Percentiles rank a stretch among this genome's conserved stretches.
These are phyloP conservation scores for Rhamnusium bicolor DNA, from an alignment of 2,888 invertebrate genomes.

Conservation along the genomic window DNA sequence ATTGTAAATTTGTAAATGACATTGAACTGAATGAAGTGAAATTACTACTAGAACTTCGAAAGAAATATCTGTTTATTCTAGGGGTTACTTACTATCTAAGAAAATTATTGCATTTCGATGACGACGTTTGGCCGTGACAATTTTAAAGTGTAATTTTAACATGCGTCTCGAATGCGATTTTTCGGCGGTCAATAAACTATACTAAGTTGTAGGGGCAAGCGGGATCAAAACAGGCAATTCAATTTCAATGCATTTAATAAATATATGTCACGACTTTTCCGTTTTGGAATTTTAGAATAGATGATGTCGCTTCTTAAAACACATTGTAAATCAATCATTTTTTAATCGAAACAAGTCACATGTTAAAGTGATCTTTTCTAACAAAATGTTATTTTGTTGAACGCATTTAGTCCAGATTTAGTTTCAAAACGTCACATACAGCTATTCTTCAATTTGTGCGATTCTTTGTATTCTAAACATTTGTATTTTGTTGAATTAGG, in stretches of 20 bases:
- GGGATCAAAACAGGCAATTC: neutral
- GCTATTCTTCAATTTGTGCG: too few relatives aligned
- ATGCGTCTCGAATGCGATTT: conserved; percentile 42
- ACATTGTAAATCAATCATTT: too few relatives aligned
- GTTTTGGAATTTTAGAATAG: neutral
- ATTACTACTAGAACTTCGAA: conserved; percentile 26
- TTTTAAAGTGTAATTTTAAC: conserved; percentile 39
- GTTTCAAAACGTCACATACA: too few relatives aligned
- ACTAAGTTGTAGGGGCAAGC: conserved; percentile 14
- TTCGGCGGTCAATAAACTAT: conserved; percentile 43
- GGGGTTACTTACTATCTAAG: conserved; percentile 24
- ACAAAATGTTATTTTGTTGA: too few relatives aligned
- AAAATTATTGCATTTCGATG: conserved; percentile 41
- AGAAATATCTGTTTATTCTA: conserved; percentile 41
- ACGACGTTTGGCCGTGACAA: conserved; percentile 42
- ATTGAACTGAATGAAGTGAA: conserved; percentile 39
- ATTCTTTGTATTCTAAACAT: too few relatives aligned
- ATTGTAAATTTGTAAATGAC: conserved; percentile 38
- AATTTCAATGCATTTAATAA: neutral
- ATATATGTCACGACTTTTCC: neutral
- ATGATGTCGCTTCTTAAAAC: too few relatives aligned
- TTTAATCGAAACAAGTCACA: too few relatives aligned
- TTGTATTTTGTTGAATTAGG: too few relatives aligned
- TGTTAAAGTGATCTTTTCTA: too few relatives aligned
- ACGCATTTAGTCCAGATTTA: too few relatives aligned